Evolutionary conservation across 2,888 invertebrate species (phyloP), one percentile per base, ranked within the genome.

Genomic region (Orchesellides sinensis): DNA sequence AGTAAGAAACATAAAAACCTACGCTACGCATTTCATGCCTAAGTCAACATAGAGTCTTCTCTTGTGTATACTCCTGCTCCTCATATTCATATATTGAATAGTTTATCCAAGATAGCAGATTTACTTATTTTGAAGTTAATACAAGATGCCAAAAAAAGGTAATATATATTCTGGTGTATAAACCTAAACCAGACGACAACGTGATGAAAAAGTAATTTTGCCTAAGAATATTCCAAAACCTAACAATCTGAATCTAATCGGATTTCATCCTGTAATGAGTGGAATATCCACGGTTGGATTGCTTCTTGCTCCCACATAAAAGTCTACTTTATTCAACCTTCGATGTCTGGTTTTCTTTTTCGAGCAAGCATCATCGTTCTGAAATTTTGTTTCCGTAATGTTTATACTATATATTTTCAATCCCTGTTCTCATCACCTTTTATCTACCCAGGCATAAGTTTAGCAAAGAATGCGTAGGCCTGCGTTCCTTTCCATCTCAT

Each of bases 401-500:
- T 52, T 70, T 56, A 56, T 70, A 52, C 17, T 17, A 19, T 19
- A 6, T 70, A 25, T 49, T 47, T 17, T 63, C 63, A 25, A 35
- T 19, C 35, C 35, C 52, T 52, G 6, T 47, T 49, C 21, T 17
- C n/a, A n/a, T n/a, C n/a, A 23, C 27, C 12, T 25, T 12, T 3
- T 8, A 10, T 40, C 14, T 29, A 12, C 14, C 17, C 4, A 49
- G n/a, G n/a, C 29, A 19, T 68, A 10, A 35, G 23, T 25, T 19
- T 47, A 21, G 47, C 1, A 14, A 17, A 52, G 27, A 52, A 32
- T 49, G 68, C 68, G 68, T 68, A 52, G 49, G 52, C 32, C 52
- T 47, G 45, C 66, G 47, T 66, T 66, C 68, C 14, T 68, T 68
- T 68, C 49, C 68, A 68, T 68, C 29, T 68, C 68, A 68, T 35